Base-by-base conservation (phyloP, 2,888 invertebrate genomes). In the Lymantria monacha region DNA sequence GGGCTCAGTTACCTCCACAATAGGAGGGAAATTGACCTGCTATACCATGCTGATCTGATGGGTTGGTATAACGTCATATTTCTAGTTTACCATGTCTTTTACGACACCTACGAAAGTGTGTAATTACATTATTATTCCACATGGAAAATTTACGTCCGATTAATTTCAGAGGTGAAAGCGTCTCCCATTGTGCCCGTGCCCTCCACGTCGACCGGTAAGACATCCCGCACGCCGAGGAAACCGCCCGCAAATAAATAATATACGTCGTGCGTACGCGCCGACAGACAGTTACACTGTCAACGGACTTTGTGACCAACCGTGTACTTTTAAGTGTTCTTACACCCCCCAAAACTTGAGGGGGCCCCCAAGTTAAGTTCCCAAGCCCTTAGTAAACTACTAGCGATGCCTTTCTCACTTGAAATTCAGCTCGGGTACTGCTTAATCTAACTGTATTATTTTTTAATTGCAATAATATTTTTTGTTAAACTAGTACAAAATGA, bases 241-340 rank as follows among this genome's bases (percentile, higher is more conserved):
- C 84, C 90, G 61, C 86, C 89, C 53, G 73, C 83, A 53, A 77
- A 87, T 72, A 88, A 90, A 86, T 90, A 88, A 86, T 83, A 80
- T 72, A 55, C 55, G 61, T 49, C 51, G 42, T 50, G 56, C 51
- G 45, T 44, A 50, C 42, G 44, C 38, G 44, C 59, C 56, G 54
- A 52, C 48, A 46, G 44, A 45, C 56, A 58, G 48, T 53, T 43
- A n/a, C 41, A 15, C 46, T 57, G 70, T 54, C 56, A 46, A 57
- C 58, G 70, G 59, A 69, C 72, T 51, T 57, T 64, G 58, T 63
- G 67, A 63, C 62, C 55, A 52, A 61, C 49, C 52, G 52, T 57
- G 66, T 64, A 65, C 62, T 57, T 49, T n/a, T 59, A 58, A 63
- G 70, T 70, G 71, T 70, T 30, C 69, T 70, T 69, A 69, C n/a